Evolutionary conservation across 2,797 vertebrate species (phyloP).

Genomic region (Myripristis murdjan): DNA sequence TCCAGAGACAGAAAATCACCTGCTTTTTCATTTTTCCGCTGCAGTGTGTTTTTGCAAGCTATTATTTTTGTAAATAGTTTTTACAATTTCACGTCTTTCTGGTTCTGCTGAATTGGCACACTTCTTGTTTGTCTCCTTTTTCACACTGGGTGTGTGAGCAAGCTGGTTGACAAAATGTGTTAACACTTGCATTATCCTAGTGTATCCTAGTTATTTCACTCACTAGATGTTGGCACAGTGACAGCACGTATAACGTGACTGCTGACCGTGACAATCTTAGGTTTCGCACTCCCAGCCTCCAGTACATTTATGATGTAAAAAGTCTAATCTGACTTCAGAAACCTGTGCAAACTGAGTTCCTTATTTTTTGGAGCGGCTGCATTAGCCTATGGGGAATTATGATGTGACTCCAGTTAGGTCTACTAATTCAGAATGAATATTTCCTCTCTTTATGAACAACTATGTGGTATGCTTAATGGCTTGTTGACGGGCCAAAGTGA

Average conservation of each 20-base stretch:
- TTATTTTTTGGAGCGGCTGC: neutral
- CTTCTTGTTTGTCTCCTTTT: neutral
- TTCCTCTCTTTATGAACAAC: neutral
- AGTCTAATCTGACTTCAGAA: neutral
- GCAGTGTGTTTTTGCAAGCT: neutral
- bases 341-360: slow-evolving; percentile 11
- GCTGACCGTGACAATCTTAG: slow-evolving; percentile 2
- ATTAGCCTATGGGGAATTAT: slow-evolving; percentile 7
- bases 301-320: slow-evolving; percentile 14
- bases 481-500: neutral
- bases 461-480: neutral
- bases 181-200: no score
- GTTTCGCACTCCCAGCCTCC: neutral
- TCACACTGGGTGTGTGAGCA: neutral
- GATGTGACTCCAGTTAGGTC: neutral
- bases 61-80: neutral
- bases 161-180: no score
- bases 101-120: neutral
- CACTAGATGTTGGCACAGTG: neutral
- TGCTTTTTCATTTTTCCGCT: neutral
- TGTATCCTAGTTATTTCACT: no score
- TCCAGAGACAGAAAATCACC: neutral
- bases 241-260: slow-evolving; percentile 1
- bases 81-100: neutral
- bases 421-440: neutral